phyloP scores from a whole-genome alignment of 2,113 vertebrate genomes.

The Gymnogyps californianus region DNA sequence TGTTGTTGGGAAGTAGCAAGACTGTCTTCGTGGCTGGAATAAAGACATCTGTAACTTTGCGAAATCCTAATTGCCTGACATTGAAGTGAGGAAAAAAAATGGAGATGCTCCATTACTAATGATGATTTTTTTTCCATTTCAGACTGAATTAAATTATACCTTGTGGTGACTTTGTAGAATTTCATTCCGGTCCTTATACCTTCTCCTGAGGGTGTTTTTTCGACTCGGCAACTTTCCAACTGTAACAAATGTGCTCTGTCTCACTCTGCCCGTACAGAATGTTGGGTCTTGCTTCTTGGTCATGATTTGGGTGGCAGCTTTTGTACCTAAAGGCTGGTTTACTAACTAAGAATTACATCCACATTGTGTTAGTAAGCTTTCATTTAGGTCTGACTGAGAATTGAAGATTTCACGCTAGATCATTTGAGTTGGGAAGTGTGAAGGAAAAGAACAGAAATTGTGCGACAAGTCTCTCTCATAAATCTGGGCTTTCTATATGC shows the following conservation, averaged over 20 bases:
- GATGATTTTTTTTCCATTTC: background rate
- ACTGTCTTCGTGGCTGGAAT: background rate
- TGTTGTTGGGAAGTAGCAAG: background rate
- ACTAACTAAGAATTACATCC: background rate
- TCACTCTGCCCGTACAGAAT: background rate
- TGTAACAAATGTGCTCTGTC: background rate
- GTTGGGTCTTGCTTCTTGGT: background rate
- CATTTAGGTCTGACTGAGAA: background rate
- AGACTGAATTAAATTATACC: background rate
- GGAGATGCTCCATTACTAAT: background rate
- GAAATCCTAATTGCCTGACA: background rate
- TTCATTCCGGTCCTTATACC: background rate
- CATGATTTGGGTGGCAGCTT: background rate
- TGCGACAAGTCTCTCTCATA: background rate
- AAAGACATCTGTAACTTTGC: background rate
- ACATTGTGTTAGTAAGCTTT: background rate
- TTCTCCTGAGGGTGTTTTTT: background rate
- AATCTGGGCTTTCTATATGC: background rate
- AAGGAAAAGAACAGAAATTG: background rate
- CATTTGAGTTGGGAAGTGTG: background rate
- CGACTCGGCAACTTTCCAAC: background rate
- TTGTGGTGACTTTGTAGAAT: background rate
- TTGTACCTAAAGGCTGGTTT: background rate
- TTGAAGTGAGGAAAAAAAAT: background rate
- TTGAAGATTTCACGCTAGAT: background rate